A percentile compares a stretch with the other conserved stretches of the same genome.
These are phyloP conservation scores for Trachelus tabidus DNA, from an alignment of 2,888 invertebrate species.

Conservation along the genomic window DNA sequence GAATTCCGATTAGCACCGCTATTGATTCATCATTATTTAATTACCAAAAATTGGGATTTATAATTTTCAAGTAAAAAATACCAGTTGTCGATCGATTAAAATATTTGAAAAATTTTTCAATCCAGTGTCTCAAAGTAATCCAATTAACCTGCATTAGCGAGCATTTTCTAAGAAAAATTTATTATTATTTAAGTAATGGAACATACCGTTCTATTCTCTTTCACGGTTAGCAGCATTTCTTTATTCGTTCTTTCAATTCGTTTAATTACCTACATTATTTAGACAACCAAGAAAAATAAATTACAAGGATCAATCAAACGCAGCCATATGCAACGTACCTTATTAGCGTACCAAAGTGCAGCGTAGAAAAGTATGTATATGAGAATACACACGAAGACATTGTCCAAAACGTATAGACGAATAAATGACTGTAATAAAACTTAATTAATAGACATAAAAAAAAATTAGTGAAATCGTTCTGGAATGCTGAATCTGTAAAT, in stretches of 20 bases:
- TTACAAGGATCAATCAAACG: neutral
- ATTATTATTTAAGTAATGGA: constrained; percentile 1
- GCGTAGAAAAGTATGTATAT: constrained; percentile 53
- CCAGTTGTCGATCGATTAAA: neutral
- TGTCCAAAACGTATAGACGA: constrained; percentile 55
- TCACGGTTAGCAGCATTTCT: constrained; percentile 42
- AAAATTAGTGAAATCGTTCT: neutral
- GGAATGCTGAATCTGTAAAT: neutral
- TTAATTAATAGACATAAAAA: neutral
- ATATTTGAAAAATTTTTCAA: neutral
- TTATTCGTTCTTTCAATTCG: constrained; percentile 51
- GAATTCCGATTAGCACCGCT: neutral
- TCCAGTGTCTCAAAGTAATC: neutral
- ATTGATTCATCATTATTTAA: neutral
- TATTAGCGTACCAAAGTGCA: constrained; percentile 55
- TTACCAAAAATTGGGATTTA: neutral
- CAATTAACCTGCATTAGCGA: no score
- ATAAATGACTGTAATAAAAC: constrained; percentile 49
- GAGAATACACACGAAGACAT: constrained; percentile 51
- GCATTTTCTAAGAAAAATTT: neutral
- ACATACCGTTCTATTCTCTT: constrained; percentile 51
- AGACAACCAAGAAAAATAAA: neutral
- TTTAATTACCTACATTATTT: constrained; percentile 44
- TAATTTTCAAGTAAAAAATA: neutral
- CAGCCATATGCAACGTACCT: constrained; percentile 38